phyloP scores from a whole-genome alignment of 2,797 vertebrate species.

The Clangula hyemalis region DNA sequence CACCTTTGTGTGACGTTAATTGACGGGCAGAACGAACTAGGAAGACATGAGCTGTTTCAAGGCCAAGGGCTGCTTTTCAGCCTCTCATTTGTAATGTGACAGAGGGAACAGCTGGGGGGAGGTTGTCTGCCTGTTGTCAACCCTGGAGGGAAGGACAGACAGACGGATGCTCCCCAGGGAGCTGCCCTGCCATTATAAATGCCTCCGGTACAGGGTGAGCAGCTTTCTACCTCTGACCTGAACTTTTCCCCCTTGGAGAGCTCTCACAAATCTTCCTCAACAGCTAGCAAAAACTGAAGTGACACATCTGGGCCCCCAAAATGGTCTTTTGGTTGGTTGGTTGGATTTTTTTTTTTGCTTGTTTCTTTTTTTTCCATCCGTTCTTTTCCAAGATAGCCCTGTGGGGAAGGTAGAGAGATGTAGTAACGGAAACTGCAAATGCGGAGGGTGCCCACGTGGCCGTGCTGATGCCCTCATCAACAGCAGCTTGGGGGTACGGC shows the following conservation, averaged over 20 bases:
- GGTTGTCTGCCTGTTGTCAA: conserved; percentile 64
- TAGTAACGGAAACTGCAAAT: background rate
- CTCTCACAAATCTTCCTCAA: conserved; percentile 46
- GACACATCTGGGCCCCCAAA: conserved; percentile 59
- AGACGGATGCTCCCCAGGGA: conserved; percentile 68
- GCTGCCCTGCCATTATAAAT: conserved; percentile 82
- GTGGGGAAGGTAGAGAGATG: background rate
- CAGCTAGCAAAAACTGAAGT: background rate
- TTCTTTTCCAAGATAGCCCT: background rate
- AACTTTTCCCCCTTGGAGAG: conserved; percentile 61
- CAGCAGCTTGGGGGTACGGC: background rate
- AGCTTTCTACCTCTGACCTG: conserved; percentile 76
- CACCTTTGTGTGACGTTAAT: conserved; percentile 65
- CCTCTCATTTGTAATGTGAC: conserved; percentile 84
- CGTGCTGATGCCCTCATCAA: background rate
- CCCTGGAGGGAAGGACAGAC: conserved; percentile 23
- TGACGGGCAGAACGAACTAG: conserved; percentile 77
- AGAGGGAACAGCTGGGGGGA: conserved; percentile 82
- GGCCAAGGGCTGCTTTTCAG: conserved; percentile 82
- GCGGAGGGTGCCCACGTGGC: background rate
- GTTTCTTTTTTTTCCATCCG: no score
- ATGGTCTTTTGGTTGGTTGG: background rate
- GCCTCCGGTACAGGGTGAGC: conserved; percentile 73
- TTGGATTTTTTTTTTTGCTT: background rate
- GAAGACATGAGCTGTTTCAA: conserved; percentile 80